Evolutionary conservation across 2,797 vertebrate genomes (phyloP).

Genomic region (Natrix natrix): DNA sequence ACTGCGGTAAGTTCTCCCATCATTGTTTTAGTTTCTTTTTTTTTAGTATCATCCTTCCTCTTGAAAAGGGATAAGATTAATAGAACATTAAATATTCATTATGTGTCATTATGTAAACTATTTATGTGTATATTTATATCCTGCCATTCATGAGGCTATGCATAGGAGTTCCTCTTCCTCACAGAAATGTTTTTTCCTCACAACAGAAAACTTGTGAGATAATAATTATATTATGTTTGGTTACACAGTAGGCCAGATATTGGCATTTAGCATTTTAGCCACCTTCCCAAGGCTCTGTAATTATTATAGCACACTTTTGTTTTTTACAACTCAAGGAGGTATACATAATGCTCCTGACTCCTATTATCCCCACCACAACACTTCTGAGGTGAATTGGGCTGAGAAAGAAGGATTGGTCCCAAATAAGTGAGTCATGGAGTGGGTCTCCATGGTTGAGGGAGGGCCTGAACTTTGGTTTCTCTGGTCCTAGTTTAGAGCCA

Average conservation of each 20-base stretch:
- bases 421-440: not conserved
- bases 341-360: not conserved
- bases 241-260: not conserved
- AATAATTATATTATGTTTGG: not conserved
- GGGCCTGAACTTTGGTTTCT: not conserved
- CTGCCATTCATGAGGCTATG: not conserved
- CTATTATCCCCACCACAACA: not conserved
- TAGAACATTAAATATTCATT: not conserved
- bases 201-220: not conserved
- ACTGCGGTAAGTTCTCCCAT: constrained; percentile 31
- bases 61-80: not conserved
- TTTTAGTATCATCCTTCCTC: not conserved
- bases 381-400: not conserved
- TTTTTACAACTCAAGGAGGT: not conserved
- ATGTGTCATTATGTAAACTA: not conserved
- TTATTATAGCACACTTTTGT: not conserved
- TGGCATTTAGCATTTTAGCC: not conserved
- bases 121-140: not conserved
- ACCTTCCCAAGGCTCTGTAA: not conserved
- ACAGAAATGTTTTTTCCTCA: not conserved
- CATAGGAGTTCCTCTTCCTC: not conserved
- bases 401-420: not conserved
- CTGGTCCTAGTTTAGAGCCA: not conserved
- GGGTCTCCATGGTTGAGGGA: not conserved
- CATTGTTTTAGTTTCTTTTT: not conserved